Base-by-base conservation (phyloP, 92 coral and sea anemone genomes). In the Epizoanthus stellaris region DNA sequence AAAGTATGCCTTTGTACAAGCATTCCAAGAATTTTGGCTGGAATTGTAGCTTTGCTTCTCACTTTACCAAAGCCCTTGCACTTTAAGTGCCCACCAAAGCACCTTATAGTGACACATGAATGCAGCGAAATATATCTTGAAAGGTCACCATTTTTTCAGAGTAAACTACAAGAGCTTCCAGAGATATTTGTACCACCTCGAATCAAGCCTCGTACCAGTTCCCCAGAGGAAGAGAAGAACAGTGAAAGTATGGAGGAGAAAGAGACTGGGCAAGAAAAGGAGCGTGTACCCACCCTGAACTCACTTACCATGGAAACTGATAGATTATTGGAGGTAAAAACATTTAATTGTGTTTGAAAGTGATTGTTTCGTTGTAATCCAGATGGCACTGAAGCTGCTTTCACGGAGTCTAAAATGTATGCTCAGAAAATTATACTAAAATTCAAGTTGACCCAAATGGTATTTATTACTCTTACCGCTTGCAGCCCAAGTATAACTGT, bases 171-270 rank as follows among this genome's bases (percentile, higher is more conserved):
- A 5, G 95, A 88, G n/a, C 94, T 96, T 38, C 98, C 99, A 40
- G 92, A 93, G 66, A 86, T 96, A 71, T 93, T 77, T 77, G 95
- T 95, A 6, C 95, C 97, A 38, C 95, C 98, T 10, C 87, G 80
- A 63, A 81, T 94, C 77, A 88, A 82, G 68, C 90, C 93, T 66
- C 92, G 94, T 73, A 21, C 77, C 74, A 67, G 77, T 68, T 70
- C 86, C 25, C 54, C 57, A 10, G 77, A 94, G 56, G 74, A 86
- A 59, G 88, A 92, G 76, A 70, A 86, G 70, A 17, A 79, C 66
- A 85, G 82, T 45, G 87, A 91, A 68, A 39, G 23, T 76, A 80
- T 34, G 57, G 65, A 70, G 52, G 87, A 88, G 15, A 64, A 81
- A 39, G 77, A 82, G 30, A 57, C 74, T 14, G 88, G 77, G n/a